phyloP scores from a whole-genome alignment of 2,888 invertebrate species.

The Synergus umbraculus region DNA sequence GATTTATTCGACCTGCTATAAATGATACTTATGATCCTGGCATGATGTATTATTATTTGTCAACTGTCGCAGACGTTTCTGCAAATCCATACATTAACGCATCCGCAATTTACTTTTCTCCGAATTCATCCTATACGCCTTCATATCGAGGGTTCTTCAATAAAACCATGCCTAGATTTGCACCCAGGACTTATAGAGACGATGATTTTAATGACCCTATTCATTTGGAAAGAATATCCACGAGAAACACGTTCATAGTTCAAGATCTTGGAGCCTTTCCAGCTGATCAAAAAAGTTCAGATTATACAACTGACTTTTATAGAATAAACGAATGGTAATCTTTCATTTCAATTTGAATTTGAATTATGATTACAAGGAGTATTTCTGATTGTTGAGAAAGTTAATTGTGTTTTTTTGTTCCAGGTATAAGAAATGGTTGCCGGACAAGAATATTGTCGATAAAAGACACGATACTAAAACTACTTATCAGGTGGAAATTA shows the following conservation, averaged over 20 bases:
- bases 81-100: conserved; percentile 95
- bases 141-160: conserved; percentile 98
- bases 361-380: conserved; percentile 7
- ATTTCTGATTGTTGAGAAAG: conserved; percentile 11
- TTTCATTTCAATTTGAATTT: conserved; percentile 12
- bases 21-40: conserved; percentile 97
- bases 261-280: conserved; percentile 92
- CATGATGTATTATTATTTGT: conserved; percentile 98
- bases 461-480: conserved; percentile 93
- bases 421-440: conserved; percentile 91
- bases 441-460: conserved; percentile 86
- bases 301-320: conserved; percentile 94
- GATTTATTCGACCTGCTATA: conserved; percentile 92
- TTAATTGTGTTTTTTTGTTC: conserved; percentile 49
- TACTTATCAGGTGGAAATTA: conserved; percentile 94
- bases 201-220: conserved; percentile 98
- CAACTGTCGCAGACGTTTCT: conserved; percentile 96
- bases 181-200: conserved; percentile 92
- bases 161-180: conserved; percentile 95
- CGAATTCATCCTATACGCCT: conserved; percentile 95
- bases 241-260: conserved; percentile 93
- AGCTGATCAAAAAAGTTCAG: conserved; percentile 87
- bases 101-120: conserved; percentile 95
- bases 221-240: conserved; percentile 95
- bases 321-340: conserved; percentile 92